A percentile compares a stretch with the other conserved stretches of the same genome.
Conservation (phyloP, 2,888 invertebrate species). For the Agrotis segetum region DNA sequence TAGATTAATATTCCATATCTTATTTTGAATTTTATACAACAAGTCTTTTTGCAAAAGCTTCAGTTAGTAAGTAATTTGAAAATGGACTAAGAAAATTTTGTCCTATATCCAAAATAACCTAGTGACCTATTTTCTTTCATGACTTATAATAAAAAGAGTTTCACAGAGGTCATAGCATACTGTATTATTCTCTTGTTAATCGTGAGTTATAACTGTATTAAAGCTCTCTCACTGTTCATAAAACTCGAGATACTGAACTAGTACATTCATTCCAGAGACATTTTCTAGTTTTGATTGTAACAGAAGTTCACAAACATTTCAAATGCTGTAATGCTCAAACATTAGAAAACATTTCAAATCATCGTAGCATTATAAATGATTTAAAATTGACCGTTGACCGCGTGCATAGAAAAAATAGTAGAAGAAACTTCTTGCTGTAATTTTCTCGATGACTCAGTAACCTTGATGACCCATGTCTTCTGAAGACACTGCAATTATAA, state of each 20-base stretch:
- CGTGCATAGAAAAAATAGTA: neutral
- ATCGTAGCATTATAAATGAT: constrained; percentile 16
- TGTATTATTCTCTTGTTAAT: neutral
- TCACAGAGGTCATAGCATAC: neutral
- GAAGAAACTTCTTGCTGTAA: constrained; percentile 11
- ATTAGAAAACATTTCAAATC: neutral
- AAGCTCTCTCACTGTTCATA: neutral
- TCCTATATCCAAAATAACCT: neutral
- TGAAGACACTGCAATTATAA: neutral
- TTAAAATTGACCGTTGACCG: constrained; percentile 1
- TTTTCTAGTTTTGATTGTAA: neutral
- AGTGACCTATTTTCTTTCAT: constrained; percentile 11
- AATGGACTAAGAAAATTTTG: neutral
- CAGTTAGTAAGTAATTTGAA: neutral
- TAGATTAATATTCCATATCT: no score
- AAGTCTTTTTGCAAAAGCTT: no score
- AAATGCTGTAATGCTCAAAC: neutral
- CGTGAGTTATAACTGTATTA: neutral
- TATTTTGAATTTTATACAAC: no score
- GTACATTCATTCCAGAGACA: no score
- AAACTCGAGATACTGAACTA: neutral
- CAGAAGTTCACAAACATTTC: neutral
- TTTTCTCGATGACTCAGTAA: neutral
- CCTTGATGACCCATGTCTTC: constrained; percentile 31
- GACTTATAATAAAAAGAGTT: neutral